Evolutionary conservation across 2,888 invertebrate genomes (phyloP).

Genomic region (Eueremaeus valkanovi): DNA sequence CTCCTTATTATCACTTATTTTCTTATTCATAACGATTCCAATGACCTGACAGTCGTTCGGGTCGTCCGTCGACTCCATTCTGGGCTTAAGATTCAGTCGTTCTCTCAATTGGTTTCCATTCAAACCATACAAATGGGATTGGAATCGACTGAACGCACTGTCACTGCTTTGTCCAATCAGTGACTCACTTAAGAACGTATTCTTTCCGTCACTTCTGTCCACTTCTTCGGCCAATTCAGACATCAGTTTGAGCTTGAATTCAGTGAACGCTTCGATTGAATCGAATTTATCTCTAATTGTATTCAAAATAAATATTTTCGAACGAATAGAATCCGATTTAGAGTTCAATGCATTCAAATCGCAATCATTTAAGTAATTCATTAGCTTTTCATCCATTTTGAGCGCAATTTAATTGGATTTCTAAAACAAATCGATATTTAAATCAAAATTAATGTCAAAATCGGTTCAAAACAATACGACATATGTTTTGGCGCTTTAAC

Average conservation of each 20-base stretch:
- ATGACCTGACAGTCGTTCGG: not conserved
- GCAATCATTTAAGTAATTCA: not conserved
- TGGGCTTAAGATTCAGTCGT: not conserved
- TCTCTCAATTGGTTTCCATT: not conserved
- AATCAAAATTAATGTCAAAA: too few species aligned
- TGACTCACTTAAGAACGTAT: slow-evolving; percentile 20
- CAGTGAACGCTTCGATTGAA: not conserved
- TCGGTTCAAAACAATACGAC: too few species aligned
- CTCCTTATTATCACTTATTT: not conserved
- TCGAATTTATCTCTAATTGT: not conserved
- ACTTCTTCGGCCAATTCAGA: slow-evolving; percentile 13
- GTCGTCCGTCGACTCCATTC: not conserved
- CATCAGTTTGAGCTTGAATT: not conserved
- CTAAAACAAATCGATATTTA: too few species aligned
- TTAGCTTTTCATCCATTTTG: too few species aligned
- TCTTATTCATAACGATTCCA: not conserved
- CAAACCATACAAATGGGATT: not conserved
- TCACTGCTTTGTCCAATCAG: not conserved
- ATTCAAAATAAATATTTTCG: not conserved
- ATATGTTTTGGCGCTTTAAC: too few species aligned
- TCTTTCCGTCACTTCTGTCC: slow-evolving; percentile 32
- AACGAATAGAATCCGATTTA: not conserved
- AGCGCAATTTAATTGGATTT: too few species aligned
- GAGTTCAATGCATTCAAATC: not conserved
- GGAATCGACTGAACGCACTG: not conserved